Percentiles rank a stretch among this genome's conserved stretches.
These are phyloP conservation scores for Brachionus sp. DNA, from an alignment of 1,140 invertebrate genomes.

Conservation along the genomic window DNA sequence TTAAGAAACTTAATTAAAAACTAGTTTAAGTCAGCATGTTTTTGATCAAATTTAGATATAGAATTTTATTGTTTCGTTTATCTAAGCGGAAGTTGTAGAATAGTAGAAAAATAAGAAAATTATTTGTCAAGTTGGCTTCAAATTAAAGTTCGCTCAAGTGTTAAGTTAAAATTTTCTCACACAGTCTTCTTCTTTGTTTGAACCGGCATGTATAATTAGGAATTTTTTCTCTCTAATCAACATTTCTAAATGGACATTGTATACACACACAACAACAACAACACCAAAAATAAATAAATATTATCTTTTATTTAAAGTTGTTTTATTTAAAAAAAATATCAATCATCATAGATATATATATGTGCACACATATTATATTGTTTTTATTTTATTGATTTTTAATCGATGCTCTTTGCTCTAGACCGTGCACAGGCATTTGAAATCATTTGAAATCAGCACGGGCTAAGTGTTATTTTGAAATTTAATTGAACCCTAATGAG, in stretches of 20 bases:
- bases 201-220: not conserved
- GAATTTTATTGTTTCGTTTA: not conserved
- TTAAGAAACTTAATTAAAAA: too few relatives aligned
- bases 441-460: not conserved
- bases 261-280: not conserved
- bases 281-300: not conserved
- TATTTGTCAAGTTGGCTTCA: not conserved
- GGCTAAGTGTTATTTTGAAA: not conserved
- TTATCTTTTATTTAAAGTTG: not conserved
- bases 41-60: not conserved
- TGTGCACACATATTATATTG: not conserved
- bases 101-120: not conserved
- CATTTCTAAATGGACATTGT: not conserved
- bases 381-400: not conserved
- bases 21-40: too few relatives aligned
- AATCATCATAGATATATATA: not conserved
- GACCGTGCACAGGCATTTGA: not conserved
- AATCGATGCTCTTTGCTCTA: not conserved
- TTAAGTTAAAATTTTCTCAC: not conserved
- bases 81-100: not conserved
- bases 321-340: not conserved
- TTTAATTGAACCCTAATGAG: constrained; percentile 1
- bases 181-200: not conserved
- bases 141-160: not conserved
- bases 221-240: not conserved